Evolutionary conservation across 2,797 vertebrate genomes (phyloP), one percentile per base, ranked within the genome.

Genomic region (Hirundo rustica): DNA sequence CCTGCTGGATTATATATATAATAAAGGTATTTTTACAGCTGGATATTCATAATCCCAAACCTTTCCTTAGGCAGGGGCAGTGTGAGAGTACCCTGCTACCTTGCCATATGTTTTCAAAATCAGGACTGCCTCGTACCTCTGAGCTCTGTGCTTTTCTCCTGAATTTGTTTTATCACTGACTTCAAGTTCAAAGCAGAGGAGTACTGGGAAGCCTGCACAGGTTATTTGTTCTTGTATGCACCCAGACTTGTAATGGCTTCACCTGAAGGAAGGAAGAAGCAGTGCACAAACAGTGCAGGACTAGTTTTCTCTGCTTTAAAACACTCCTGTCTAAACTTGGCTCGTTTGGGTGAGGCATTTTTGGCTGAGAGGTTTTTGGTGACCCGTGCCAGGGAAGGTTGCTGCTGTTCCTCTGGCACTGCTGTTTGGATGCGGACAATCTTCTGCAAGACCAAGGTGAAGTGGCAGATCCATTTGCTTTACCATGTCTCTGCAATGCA

Each of bases 391-490:
- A 91, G 62, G 53, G 78, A 79, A 80, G 77, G 51, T 77, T 85
- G 45, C 75, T 72, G 91, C 68, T 93, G 53, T 77, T 92, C 54
- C 50, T 78, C 55, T 95, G 88, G 58, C 92, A 70, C 67, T 74
- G 50, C 75, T 6, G 1, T 77, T 81, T 7, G 6, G 50, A 75
- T 80, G 58, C 64, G 1, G 80, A 74, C 8, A 42, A 25, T 88
- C 65, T 29, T n/a, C 84, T 89, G 86, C 71, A 85, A 85, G 92
- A 68, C 54, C 7, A 30, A 71, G 84, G 78, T 72, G 84, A 94
- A 77, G 58, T 16, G 53, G 68, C 67, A 85, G 67, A 57, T 57
- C 54, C 3, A 0, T 65, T 81, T 82, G 71, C 45, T 77, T 84
- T 45, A 53, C 77, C 15, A 3, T 3, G 21, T 71, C 64, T 83